Conservation (phyloP, 2,113 vertebrate genomes). For the Herpailurus yagouaroundi region DNA sequence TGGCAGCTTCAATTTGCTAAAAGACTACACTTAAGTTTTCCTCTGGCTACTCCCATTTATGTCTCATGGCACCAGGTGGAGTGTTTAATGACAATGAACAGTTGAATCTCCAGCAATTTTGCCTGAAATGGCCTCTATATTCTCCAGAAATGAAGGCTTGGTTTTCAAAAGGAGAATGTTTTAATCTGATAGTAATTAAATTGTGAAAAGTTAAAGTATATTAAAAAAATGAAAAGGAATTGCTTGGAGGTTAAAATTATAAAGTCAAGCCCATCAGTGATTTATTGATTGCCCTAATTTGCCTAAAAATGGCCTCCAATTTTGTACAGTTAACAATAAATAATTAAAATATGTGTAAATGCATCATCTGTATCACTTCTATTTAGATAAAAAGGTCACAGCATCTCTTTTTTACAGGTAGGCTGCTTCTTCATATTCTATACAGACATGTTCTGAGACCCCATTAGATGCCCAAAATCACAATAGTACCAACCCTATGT, state of each 20-base stretch:
- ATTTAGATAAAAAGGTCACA: background rate
- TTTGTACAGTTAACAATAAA: background rate
- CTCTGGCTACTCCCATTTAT: background rate
- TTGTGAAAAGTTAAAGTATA: background rate
- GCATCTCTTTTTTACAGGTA: background rate
- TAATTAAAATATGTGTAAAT: background rate
- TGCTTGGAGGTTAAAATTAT: background rate
- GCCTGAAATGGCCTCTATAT: background rate
- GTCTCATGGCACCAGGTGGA: background rate
- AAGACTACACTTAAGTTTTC: background rate
- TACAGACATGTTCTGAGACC: background rate
- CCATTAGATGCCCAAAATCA: background rate
- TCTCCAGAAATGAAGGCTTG: background rate
- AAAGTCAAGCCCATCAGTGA: background rate
- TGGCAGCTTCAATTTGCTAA: background rate
- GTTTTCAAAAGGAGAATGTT: background rate
- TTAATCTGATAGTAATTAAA: background rate
- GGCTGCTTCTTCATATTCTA: background rate
- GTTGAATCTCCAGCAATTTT: background rate
- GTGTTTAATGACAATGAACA: background rate
- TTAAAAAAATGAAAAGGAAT: background rate
- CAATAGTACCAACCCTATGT: background rate
- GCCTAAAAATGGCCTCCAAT: background rate
- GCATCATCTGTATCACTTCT: background rate
- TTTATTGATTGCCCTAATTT: background rate